A percentile compares a stretch with the other conserved stretches of the same genome.
These are phyloP conservation scores for Drosophila heteroneura DNA, from an alignment of 2,888 invertebrate species.

Conservation along the genomic window DNA sequence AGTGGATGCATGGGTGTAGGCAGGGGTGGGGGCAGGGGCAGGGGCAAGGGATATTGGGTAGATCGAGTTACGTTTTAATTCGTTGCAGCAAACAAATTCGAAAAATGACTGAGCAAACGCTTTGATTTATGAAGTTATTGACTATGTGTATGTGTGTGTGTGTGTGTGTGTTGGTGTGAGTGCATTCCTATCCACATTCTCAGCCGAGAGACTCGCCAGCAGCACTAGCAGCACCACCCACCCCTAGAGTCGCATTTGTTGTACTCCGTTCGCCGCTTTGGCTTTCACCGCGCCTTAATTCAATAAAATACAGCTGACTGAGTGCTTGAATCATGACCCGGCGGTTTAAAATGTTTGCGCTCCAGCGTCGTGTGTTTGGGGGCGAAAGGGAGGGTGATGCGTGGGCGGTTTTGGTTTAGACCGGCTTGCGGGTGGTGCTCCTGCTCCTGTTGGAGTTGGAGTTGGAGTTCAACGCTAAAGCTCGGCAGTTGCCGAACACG, in stretches of 20 bases:
- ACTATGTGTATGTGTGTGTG: constrained; percentile 33
- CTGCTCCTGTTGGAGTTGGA: neutral
- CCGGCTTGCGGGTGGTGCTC: neutral
- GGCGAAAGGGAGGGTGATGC: neutral
- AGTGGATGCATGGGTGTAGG: neutral
- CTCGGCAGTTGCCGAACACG: constrained; percentile 68
- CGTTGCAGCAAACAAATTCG: constrained; percentile 76
- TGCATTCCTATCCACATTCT: constrained; percentile 36
- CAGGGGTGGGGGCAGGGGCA: neutral
- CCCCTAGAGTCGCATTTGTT: constrained; percentile 70
- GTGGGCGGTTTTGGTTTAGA: neutral
- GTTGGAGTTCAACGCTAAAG: constrained; percentile 35
- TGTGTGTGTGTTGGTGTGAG: constrained; percentile 13
- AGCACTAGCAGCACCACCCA: neutral
- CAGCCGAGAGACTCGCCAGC: neutral
- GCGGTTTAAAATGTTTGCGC: constrained; percentile 77
- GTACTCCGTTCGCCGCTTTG: constrained; percentile 35
- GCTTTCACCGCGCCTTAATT: constrained; percentile 63
- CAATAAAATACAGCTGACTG: constrained; percentile 80
- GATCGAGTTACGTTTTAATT: constrained; percentile 53
- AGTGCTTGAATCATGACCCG: constrained; percentile 79
- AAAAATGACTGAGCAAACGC: constrained; percentile 81
- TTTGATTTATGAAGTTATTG: constrained; percentile 80
- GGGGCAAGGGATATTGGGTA: constrained; percentile 2
- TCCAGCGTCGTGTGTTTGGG: constrained; percentile 35